Evolutionary conservation across 2,797 vertebrate species (phyloP).

Genomic region (Uromys caudimaculatus): DNA sequence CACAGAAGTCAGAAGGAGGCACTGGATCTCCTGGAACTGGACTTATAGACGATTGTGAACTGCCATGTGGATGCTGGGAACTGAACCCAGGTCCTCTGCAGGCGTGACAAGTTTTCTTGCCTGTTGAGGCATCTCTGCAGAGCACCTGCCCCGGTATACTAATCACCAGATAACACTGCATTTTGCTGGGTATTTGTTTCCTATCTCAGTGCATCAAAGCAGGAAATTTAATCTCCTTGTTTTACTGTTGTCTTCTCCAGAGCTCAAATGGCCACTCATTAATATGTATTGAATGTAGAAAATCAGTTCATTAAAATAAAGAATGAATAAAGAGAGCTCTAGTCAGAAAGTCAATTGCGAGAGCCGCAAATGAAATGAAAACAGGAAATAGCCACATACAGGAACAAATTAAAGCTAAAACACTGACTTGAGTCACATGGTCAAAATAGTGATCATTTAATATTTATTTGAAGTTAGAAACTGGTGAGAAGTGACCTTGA

Average conservation of each 20-base stretch:
- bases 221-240: neutral
- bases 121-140: neutral
- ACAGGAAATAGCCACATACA: neutral
- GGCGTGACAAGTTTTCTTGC: neutral
- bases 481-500: neutral
- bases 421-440: too few relatives aligned
- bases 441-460: neutral
- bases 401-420: neutral
- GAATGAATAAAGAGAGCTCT: neutral
- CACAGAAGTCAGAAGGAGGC: neutral
- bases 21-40: neutral
- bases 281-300: neutral
- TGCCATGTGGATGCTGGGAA: neutral
- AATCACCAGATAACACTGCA: neutral
- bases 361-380: neutral
- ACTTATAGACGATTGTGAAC: neutral
- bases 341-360: neutral
- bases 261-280: neutral
- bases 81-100: neutral
- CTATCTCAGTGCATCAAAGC: neutral
- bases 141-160: neutral
- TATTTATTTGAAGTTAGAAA: neutral
- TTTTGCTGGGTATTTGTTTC: neutral
- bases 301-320: conserved; percentile 22
- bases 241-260: neutral